Evolutionary conservation across 92 coral and sea anemone species (phyloP).

Genomic region (Porites divaricata): DNA sequence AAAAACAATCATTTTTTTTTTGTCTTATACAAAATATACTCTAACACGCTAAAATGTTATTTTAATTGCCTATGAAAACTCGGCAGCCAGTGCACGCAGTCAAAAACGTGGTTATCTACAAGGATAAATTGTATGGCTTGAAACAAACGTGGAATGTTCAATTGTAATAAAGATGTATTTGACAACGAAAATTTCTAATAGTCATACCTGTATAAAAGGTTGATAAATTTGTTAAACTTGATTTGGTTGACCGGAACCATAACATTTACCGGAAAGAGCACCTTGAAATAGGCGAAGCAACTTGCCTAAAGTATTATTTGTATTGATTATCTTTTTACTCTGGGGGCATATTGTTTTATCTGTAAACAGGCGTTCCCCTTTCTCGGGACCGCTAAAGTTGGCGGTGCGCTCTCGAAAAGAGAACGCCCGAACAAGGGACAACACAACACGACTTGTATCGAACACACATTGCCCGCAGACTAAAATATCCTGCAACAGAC

Average conservation of each 20-base stretch:
- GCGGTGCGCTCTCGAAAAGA: no score
- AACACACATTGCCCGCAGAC: no score
- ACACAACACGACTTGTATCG: no score
- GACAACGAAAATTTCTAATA: neutral
- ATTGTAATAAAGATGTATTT: neutral
- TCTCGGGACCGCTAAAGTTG: no score
- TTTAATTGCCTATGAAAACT: neutral
- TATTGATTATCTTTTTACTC: no score
- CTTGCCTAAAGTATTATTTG: neutral
- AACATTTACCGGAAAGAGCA: neutral
- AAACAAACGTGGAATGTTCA: neutral
- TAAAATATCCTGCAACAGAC: no score
- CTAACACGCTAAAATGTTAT: slow-evolving; percentile 36
- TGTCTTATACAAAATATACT: slow-evolving; percentile 44
- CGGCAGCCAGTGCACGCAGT: neutral
- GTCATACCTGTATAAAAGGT: no score
- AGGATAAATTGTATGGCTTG: neutral
- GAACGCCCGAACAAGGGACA: no score
- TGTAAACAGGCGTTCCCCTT: neutral
- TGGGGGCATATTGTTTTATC: neutral
- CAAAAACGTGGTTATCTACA: slow-evolving; percentile 9
- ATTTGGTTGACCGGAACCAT: neutral
- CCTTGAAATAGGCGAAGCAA: neutral
- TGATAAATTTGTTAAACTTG: neutral
- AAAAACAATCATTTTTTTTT: slow-evolving; percentile 27